These are phyloP conservation scores for Cylloceria caligata DNA, from an alignment of 2,888 invertebrate genomes.

Conservation along the genomic window DNA sequence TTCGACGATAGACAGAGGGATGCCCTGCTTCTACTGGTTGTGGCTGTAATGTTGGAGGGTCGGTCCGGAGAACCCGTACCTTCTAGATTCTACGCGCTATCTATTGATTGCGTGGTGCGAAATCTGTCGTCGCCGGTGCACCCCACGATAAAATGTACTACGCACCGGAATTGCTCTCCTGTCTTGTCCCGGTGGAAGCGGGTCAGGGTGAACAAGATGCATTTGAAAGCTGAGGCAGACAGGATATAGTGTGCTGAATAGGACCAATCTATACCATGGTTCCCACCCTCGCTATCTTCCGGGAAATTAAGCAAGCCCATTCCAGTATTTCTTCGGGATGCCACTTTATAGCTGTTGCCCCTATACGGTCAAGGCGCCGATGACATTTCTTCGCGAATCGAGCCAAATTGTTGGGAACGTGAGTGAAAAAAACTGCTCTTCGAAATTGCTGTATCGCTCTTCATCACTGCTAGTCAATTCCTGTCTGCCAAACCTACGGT, in stretches of 20 bases:
- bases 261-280: slow-evolving; percentile 24
- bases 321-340: slow-evolving; percentile 71
- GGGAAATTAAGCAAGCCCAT: slow-evolving; percentile 74
- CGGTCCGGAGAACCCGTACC: slow-evolving; percentile 11
- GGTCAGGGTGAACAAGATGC: slow-evolving; percentile 17
- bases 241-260: slow-evolving; percentile 40
- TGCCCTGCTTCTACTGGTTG: slow-evolving; percentile 19
- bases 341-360: slow-evolving; percentile 75
- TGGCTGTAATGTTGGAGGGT: slow-evolving; percentile 19
- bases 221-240: slow-evolving; percentile 34
- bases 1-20: slow-evolving; percentile 20
- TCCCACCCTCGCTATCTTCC: slow-evolving; percentile 61
- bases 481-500: slow-evolving; percentile 39
- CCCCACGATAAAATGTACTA: slow-evolving; percentile 59
- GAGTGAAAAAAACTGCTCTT: slow-evolving; percentile 54
- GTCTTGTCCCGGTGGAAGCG: slow-evolving; percentile 30
- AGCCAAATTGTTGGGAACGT: slow-evolving; percentile 20
- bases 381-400: slow-evolving; percentile 72
- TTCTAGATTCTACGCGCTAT: slow-evolving; percentile 59
- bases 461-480: slow-evolving; percentile 60
- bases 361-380: slow-evolving; percentile 72
- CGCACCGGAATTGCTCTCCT: slow-evolving; percentile 48
- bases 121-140: slow-evolving; percentile 73
- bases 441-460: slow-evolving; percentile 63
- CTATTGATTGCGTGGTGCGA: slow-evolving; percentile 76